A percentile compares a stretch with the other conserved stretches of the same genome.
Evolutionary conservation across 2,113 vertebrate genomes (phyloP).

Genomic region (Diphyllodes magnificus): DNA sequence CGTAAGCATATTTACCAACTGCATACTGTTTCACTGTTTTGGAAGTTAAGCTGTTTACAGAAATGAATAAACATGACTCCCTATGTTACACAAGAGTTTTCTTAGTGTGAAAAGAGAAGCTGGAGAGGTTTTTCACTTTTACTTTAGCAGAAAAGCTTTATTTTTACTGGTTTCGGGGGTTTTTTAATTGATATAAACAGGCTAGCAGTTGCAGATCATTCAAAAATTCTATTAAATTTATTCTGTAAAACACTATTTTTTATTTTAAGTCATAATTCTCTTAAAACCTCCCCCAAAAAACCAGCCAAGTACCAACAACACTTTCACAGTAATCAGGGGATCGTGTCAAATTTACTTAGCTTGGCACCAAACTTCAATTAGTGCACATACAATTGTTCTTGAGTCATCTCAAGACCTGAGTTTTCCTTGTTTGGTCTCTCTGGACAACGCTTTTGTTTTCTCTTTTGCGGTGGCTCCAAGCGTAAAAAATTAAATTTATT

Average conservation of each 20-base stretch:
- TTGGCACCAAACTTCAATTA: not conserved
- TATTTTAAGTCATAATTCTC: not conserved
- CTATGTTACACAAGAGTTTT: not conserved
- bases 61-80: not conserved
- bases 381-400: not conserved
- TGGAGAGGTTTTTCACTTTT: not conserved
- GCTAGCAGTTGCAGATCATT: not conserved
- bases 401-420: not conserved
- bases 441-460: not conserved
- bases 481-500: not conserved
- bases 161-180: not conserved
- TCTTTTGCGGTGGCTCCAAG: not conserved
- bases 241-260: not conserved
- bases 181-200: not conserved
- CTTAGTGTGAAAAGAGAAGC: not conserved
- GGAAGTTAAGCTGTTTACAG: not conserved
- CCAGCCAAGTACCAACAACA: not conserved
- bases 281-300: not conserved
- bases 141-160: not conserved
- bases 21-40: not conserved
- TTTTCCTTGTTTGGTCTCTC: not conserved
- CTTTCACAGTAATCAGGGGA: not conserved
- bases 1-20: not conserved
- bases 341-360: rapidly evolving
- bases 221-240: not conserved